Conservation (phyloP, 2,888 invertebrate species). For the Entomobrya multifasciata region DNA sequence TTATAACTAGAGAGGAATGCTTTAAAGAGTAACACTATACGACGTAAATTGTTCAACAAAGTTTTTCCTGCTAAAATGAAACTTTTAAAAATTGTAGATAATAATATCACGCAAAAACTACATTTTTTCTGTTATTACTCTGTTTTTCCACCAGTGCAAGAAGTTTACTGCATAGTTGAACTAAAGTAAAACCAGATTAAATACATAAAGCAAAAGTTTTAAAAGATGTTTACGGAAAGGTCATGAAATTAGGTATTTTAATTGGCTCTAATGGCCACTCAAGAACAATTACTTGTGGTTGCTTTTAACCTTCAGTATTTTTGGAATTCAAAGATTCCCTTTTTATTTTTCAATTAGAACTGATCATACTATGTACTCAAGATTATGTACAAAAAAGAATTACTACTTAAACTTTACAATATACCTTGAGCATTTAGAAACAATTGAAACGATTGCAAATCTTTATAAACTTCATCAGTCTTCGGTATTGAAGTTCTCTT, state of each 20-base stretch:
- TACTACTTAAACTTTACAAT: too few species aligned
- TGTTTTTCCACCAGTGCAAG: too few species aligned
- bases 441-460: slow-evolving; percentile 47
- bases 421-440: too few species aligned
- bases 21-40: slow-evolving; percentile 17
- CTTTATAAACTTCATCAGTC: slow-evolving; percentile 22
- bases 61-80: slow-evolving; percentile 8
- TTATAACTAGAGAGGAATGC: slow-evolving; percentile 25
- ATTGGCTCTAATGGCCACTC: slow-evolving; percentile 67
- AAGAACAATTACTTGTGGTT: slow-evolving; percentile 60
- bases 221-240: slow-evolving; percentile 47
- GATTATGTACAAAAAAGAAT: too few species aligned
- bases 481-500: not conserved
- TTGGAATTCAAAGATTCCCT: slow-evolving; percentile 14
- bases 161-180: not conserved
- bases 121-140: not conserved
- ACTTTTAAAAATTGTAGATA: not conserved
- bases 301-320: slow-evolving; percentile 62
- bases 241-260: slow-evolving; percentile 66
- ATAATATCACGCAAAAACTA: not conserved
- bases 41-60: slow-evolving; percentile 34
- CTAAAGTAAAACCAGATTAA: slow-evolving; percentile 58
- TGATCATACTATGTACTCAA: too few species aligned
- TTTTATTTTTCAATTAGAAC: too few species aligned
- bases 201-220: too few species aligned